phyloP scores from a whole-genome alignment of 2,113 vertebrate species.

The Stegastes partitus region DNA sequence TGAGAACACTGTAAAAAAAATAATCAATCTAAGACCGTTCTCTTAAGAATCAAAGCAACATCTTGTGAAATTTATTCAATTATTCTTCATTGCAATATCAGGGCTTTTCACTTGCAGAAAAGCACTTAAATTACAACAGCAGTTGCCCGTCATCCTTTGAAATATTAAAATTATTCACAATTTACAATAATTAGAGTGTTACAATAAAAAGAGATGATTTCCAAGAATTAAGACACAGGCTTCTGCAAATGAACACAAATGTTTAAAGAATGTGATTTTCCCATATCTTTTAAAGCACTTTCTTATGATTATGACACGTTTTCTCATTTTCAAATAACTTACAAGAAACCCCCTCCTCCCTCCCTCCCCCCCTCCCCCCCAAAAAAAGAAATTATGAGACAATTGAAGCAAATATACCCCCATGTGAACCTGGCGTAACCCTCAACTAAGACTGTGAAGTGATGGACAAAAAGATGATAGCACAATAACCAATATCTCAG shows the following conservation, averaged over 20 bases:
- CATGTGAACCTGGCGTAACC: conserved; percentile 84
- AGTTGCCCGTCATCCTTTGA: conserved; percentile 87
- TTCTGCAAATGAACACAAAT: conserved; percentile 87
- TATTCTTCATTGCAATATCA: conserved; percentile 89
- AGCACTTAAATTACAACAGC: conserved; percentile 93
- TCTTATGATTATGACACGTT: conserved; percentile 82
- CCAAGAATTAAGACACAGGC: conserved; percentile 80
- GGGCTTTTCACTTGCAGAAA: conserved; percentile 88
- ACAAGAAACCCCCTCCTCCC: conserved; percentile 69
- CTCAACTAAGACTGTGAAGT: conserved; percentile 78
- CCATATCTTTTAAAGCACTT: conserved; percentile 87
- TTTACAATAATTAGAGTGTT: conserved; percentile 94
- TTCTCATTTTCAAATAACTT: conserved; percentile 81
- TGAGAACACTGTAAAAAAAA: conserved; percentile 66
- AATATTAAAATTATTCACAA: conserved; percentile 96
- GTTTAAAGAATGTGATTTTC: conserved; percentile 81
- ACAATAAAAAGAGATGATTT: conserved; percentile 88
- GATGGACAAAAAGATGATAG: conserved; percentile 84
- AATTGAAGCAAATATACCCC: conserved; percentile 65
- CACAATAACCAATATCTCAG: conserved; percentile 86
- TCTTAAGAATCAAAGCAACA: conserved; percentile 86
- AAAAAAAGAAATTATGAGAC: conserved; percentile 49
- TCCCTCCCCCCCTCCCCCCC: not conserved
- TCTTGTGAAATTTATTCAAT: conserved; percentile 93
- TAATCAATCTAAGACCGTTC: conserved; percentile 82